Percentiles rank a stretch among this genome's conserved stretches.
These are phyloP conservation scores for Esox lucius DNA, from an alignment of 2,797 vertebrate species.

Conservation along the genomic window DNA sequence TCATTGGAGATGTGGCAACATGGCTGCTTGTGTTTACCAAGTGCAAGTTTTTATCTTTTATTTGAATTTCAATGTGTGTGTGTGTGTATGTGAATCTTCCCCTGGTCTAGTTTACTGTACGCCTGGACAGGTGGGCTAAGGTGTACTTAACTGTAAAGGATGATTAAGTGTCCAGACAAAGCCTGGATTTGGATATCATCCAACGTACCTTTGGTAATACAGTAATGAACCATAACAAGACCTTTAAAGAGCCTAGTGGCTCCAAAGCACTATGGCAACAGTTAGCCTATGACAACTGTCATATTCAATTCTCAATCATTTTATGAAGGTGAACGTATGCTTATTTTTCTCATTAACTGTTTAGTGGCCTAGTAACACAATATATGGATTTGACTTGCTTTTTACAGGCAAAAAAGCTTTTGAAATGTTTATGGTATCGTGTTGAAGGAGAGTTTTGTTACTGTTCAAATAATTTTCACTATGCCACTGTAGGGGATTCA, in stretches of 20 bases:
- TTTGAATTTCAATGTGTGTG: background rate
- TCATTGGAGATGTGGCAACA: conserved; percentile 43
- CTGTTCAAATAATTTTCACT: background rate
- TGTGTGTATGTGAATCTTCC: background rate
- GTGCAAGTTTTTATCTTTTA: conserved; percentile 56
- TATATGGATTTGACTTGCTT: background rate
- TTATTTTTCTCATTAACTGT: too few relatives aligned
- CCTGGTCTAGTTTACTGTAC: background rate
- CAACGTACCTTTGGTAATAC: background rate
- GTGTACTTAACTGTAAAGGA: background rate
- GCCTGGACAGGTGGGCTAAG: background rate
- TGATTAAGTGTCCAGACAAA: background rate
- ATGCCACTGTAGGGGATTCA: too few relatives aligned
- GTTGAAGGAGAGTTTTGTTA: background rate
- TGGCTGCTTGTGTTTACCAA: conserved; percentile 31
- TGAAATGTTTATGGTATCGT: background rate
- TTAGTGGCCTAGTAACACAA: too few relatives aligned
- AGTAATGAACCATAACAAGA: background rate
- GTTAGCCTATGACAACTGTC: too few relatives aligned
- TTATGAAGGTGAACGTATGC: background rate
- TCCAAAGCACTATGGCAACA: too few relatives aligned
- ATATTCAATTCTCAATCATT: too few relatives aligned
- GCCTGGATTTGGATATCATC: background rate
- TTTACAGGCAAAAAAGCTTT: too few relatives aligned
- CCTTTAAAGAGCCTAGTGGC: background rate